Conservation (phyloP, 2,113 vertebrate genomes). For the Catharus bicknelli region DNA sequence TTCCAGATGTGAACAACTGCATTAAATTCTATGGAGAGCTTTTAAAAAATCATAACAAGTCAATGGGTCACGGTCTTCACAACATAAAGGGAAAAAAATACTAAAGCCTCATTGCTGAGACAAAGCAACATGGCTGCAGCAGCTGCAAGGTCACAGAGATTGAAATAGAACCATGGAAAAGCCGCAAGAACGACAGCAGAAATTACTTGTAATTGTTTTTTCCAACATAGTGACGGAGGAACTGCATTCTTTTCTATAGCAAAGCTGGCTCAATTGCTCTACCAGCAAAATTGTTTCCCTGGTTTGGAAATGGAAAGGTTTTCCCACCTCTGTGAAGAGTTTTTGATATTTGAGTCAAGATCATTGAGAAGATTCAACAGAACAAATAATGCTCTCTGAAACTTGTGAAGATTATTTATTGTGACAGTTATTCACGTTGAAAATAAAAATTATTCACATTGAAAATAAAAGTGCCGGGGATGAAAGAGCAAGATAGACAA, state of each 20-base stretch:
- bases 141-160: slow-evolving; percentile 37
- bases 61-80: slow-evolving; percentile 36
- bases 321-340: neutral
- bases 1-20: slow-evolving; percentile 44
- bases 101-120: neutral
- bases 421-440: neutral
- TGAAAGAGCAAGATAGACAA: neutral
- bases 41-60: slow-evolving; percentile 30
- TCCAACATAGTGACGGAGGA: rapidly evolving
- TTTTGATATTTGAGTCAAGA: neutral
- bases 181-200: neutral
- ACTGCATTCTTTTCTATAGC: neutral
- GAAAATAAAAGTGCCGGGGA: neutral
- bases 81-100: neutral
- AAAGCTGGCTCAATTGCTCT: neutral
- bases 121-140: neutral
- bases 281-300: neutral
- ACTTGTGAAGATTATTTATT: neutral
- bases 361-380: neutral
- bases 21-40: slow-evolving; percentile 36
- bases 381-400: neutral
- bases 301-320: neutral
- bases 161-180: slow-evolving; percentile 18
- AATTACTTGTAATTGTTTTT: neutral
- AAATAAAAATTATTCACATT: neutral